Evolutionary conservation across 1,140 invertebrate species (phyloP).

Genomic region (Mylabris phalerata): DNA sequence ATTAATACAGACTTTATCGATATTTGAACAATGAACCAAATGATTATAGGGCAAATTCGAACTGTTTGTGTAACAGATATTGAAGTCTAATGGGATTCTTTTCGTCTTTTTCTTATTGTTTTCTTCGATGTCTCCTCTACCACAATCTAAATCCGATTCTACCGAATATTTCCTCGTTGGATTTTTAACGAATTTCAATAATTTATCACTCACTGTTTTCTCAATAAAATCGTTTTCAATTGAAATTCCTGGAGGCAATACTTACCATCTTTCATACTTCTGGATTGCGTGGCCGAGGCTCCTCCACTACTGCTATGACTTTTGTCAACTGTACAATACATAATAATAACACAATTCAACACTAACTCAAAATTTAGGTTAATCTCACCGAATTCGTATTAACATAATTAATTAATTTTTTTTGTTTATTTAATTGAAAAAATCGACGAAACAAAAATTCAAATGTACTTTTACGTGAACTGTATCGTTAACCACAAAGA

Average conservation of each 20-base stretch:
- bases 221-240: no score
- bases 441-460: constrained; percentile 2
- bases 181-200: no score
- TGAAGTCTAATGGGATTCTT: no score
- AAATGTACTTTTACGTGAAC: constrained; percentile 18
- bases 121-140: no score
- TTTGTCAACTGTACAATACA: constrained; percentile 44
- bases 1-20: no score
- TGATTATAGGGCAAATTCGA: no score
- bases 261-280: constrained; percentile 41
- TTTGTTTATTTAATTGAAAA: constrained; percentile 20
- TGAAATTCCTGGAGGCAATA: background rate
- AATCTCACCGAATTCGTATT: constrained; percentile 43
- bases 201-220: no score
- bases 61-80: no score
- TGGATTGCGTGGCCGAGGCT: constrained; percentile 37
- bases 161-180: no score
- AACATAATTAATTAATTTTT: constrained; percentile 36
- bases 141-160: no score
- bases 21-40: no score
- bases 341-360: constrained; percentile 38
- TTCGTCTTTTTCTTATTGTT: no score
- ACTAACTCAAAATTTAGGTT: constrained; percentile 33
- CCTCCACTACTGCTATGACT: constrained; percentile 36
- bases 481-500: constrained; percentile 25